Percentiles rank a stretch among this genome's conserved stretches.
Evolutionary conservation across 2,888 invertebrate species (phyloP).

Genomic region (Sepiola atlantica): DNA sequence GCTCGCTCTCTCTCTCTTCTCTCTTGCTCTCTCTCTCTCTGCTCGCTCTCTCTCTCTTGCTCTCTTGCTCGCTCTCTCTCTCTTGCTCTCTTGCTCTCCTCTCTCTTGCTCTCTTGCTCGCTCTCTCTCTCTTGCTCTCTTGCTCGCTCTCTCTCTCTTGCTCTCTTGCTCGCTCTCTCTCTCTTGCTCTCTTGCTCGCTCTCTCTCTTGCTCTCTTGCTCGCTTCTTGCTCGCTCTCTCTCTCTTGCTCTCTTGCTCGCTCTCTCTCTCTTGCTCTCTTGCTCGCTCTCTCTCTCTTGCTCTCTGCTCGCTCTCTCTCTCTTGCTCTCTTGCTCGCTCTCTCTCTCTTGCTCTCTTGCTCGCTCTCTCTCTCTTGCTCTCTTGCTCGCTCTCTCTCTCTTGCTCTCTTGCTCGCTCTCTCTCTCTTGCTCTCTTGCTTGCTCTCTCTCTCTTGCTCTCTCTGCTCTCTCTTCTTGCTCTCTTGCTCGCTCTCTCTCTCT

Average conservation of each 20-base stretch:
- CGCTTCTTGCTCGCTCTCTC: neutral
- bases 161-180: neutral
- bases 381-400: neutral
- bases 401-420: neutral
- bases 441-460: neutral
- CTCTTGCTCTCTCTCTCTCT: too few relatives aligned
- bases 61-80: neutral
- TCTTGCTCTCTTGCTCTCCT: too few relatives aligned
- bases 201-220: neutral
- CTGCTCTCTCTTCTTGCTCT: too few relatives aligned
- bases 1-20: neutral
- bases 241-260: neutral
- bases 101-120: neutral
- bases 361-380: neutral
- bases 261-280: neutral
- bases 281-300: too few relatives aligned
- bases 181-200: neutral
- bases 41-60: neutral
- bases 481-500: neutral
- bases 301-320: too few relatives aligned
- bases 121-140: neutral
- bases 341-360: neutral
- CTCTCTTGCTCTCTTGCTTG: neutral
- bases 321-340: neutral
- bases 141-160: neutral